These are phyloP conservation scores for Telenomus remus DNA, from an alignment of 1,140 invertebrate genomes.

Conservation along the genomic window DNA sequence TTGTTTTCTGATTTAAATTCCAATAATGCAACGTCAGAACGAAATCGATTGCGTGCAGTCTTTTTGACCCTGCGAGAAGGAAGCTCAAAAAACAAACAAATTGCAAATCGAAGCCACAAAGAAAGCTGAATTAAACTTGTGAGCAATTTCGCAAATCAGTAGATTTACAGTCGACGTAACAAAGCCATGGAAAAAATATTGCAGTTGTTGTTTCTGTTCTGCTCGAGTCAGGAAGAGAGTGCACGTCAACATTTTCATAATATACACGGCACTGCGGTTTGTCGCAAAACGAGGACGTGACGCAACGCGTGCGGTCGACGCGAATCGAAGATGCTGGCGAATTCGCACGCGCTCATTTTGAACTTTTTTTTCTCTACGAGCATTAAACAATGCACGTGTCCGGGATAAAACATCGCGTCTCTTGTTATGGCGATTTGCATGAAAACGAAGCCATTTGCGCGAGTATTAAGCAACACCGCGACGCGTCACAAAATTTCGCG, in stretches of 20 bases:
- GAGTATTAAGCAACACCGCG: constrained; percentile 39
- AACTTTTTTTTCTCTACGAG: constrained; percentile 6
- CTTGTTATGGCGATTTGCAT: constrained; percentile 48
- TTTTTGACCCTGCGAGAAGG: too few species aligned
- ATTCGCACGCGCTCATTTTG: constrained; percentile 26
- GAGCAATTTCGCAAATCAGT: constrained; percentile 20
- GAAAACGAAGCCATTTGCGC: constrained; percentile 40
- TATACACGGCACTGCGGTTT: constrained; percentile 33
- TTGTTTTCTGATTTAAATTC: too few species aligned
- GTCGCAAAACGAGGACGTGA: constrained; percentile 29
- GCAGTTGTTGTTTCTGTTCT: constrained; percentile 7
- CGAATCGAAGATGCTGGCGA: constrained; percentile 37
- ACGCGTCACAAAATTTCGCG: neutral
- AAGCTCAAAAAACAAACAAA: neutral
- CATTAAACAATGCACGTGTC: constrained; percentile 42
- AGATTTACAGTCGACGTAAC: too few species aligned
- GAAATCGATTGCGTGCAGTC: too few species aligned
- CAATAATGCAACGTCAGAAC: too few species aligned
- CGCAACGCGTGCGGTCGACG: constrained; percentile 15
- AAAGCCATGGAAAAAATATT: constrained; percentile 1
- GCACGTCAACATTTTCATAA: constrained; percentile 1
- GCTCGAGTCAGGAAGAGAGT: constrained; percentile 8
- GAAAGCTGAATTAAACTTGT: constrained; percentile 12
- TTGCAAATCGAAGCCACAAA: neutral
- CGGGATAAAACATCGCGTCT: constrained; percentile 47